Base-by-base conservation (phyloP, 2,797 vertebrate genomes). In the Anabacerthia variegaticeps region DNA sequence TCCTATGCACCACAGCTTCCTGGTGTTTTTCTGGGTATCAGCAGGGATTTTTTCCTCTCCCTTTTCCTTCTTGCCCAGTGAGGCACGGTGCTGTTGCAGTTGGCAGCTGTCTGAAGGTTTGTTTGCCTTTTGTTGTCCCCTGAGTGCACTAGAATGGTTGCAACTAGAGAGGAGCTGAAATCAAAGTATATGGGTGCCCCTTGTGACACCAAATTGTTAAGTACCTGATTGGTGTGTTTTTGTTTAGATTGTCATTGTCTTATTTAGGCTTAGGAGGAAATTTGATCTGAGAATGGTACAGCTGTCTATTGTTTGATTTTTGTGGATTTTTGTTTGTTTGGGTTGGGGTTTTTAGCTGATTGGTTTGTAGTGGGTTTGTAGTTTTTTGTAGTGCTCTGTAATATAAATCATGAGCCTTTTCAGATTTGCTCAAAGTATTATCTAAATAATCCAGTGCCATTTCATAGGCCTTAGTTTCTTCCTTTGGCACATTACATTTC, bases 141-240 rank as follows among this genome's bases (percentile, higher is more conserved):
- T 8, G 5, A 61, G 39, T 46, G 49, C 77, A 44, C 13, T 32
- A 12, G 26, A 23, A 36, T 65, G 10, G 27, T 44, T 87, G 63
- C 23, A 61, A 14, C 37, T 52, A 41, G 61, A 55, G 43, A 74
- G 17, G 14, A 63, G 30, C n/a, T 89, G 73, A 65, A 87, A 77
- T 74, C 49, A 19, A 52, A 18, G 7, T 71, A 16, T 46, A 9
- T 28, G 56, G 7, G 61, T 71, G 26, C 18, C 69, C 28, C 39
- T 59, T 2, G 0, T 72, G 32, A 67, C 41, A 61, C 14, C 0
- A 0, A 87, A 62, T 69, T 85, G 13, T 68, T 37, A 55, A 39
- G 48, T 73, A 69, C 56, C 12, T 43, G 32, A 26, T 51, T 65
- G 68, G 22, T 85, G 41, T 85, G 37, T 0, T 59, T 77, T 67